These are phyloP conservation scores for Gobius niger DNA, from an alignment of 2,113 vertebrate genomes.

Conservation along the genomic window DNA sequence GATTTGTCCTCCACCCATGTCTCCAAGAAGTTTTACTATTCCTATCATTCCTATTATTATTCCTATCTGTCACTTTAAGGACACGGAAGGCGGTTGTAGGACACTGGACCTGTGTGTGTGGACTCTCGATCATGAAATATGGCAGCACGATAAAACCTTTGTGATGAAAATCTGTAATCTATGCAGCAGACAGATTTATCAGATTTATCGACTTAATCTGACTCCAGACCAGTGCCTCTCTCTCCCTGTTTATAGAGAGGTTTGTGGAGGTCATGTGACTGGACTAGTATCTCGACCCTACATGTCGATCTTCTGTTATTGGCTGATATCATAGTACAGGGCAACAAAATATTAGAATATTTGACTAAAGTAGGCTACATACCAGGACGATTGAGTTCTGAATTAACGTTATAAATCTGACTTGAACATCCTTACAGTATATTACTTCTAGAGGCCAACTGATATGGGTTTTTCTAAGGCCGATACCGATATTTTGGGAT, in stretches of 20 bases:
- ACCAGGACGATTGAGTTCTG: too few relatives aligned
- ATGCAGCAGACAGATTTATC: constrained; percentile 29
- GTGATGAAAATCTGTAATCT: constrained; percentile 25
- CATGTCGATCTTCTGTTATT: neutral
- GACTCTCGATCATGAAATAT: constrained; percentile 5
- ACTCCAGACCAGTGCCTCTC: constrained; percentile 20
- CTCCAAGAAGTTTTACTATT: too few relatives aligned
- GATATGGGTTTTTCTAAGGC: too few relatives aligned
- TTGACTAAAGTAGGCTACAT: too few relatives aligned
- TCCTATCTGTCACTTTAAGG: neutral
- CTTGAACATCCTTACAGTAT: too few relatives aligned
- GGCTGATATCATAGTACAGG: constrained; percentile 12
- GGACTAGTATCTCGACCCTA: constrained; percentile 13
- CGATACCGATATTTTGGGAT: too few relatives aligned
- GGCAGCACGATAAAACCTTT: neutral
- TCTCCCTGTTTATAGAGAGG: constrained; percentile 16
- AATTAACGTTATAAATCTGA: too few relatives aligned
- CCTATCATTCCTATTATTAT: too few relatives aligned
- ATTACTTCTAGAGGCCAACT: too few relatives aligned
- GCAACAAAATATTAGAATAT: too few relatives aligned
- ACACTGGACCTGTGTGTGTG: constrained; percentile 7
- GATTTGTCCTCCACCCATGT: too few relatives aligned
- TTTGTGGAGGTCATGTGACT: constrained; percentile 43
- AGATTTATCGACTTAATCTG: constrained; percentile 38
- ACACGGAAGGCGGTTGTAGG: neutral